A percentile compares a stretch with the other conserved stretches of the same genome.
These are phyloP conservation scores for Dipodomys merriami DNA, from an alignment of 2,113 vertebrate species.

Conservation along the genomic window DNA sequence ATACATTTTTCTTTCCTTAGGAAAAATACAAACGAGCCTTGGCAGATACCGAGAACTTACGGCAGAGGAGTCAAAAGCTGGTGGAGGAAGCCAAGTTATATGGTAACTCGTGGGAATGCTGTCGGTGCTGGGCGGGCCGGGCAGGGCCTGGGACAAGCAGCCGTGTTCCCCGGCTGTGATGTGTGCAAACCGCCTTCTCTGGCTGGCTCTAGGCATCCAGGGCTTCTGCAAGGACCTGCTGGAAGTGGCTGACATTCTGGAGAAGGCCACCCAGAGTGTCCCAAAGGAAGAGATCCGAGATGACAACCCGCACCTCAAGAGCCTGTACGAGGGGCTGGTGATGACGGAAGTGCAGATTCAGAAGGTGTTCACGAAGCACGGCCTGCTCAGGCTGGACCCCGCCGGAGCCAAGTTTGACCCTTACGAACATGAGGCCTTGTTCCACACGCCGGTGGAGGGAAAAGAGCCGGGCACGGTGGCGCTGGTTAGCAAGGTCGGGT, in stretches of 20 bases:
- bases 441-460: conserved; percentile 92
- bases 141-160: no score
- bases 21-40: conserved; percentile 97
- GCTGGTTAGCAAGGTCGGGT: conserved; percentile 95
- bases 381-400: conserved; percentile 92
- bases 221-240: conserved; percentile 98
- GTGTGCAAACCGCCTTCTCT: neutral
- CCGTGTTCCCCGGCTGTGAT: no score
- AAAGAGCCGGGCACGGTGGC: conserved; percentile 94
- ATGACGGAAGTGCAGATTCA: conserved; percentile 97
- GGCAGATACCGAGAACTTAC: conserved; percentile 96
- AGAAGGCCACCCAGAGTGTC: conserved; percentile 96
- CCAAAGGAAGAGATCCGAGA: conserved; percentile 92
- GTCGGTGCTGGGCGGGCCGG: neutral
- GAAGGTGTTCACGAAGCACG: conserved; percentile 97
- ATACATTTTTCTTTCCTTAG: conserved; percentile 78
- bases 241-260: conserved; percentile 97
- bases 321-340: conserved; percentile 95
- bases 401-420: conserved; percentile 95
- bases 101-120: conserved; percentile 83
- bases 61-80: conserved; percentile 94
- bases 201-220: conserved; percentile 91
- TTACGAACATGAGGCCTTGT: conserved; percentile 97
- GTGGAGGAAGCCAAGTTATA: conserved; percentile 96
- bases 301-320: conserved; percentile 96